Evolutionary conservation across 2,113 vertebrate species (phyloP), one percentile per base, ranked within the genome.

Genomic region (Chinchilla lanigera): DNA sequence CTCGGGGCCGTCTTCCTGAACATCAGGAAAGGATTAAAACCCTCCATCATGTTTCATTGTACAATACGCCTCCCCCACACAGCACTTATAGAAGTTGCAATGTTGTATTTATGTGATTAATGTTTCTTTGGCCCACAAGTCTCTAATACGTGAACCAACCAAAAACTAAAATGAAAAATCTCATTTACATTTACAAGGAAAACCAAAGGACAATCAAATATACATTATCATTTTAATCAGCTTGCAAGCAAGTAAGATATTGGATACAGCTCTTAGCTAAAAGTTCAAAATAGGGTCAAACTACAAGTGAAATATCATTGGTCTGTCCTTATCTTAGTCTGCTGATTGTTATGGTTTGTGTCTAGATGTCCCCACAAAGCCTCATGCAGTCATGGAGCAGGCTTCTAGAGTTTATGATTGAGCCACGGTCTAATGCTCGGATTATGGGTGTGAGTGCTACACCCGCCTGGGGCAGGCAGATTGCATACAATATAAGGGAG

Each of bases 101-200:
- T 7, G 75, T 56, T 52, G 77, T 60, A 82, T 44, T 83, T 80
- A 92, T 84, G 81, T 93, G 47, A 86, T 80, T 60, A 92, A 89
- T 90, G 75, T 38, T 47, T 92, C 67, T 84, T 71, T 95, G 77
- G 33, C 38, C 61, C 58, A 52, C n/a, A 96, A 85, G 30, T 82
- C 77, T 81, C 52, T 95, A 95, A 96, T 28, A 26, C 44, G 54
- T 33, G 38, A 86, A 97, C 86, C 56, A 96, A 93, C 26, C 19
- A 91, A 95, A 3, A 86, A 78, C 38, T 83, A 97, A 77, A 95
- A 90, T 35, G 30, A 73, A 95, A 95, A 86, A 52, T 13, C 28
- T 93, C 9, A 94, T n/a, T 96, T 82, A 89, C 47, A 86, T 63
- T 92, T 94, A 94, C 35, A 96, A 93, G 63, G 52, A 90, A 89